These are phyloP conservation scores for Hipposideros armiger DNA, from an alignment of 2,113 vertebrate genomes.

Conservation along the genomic window DNA sequence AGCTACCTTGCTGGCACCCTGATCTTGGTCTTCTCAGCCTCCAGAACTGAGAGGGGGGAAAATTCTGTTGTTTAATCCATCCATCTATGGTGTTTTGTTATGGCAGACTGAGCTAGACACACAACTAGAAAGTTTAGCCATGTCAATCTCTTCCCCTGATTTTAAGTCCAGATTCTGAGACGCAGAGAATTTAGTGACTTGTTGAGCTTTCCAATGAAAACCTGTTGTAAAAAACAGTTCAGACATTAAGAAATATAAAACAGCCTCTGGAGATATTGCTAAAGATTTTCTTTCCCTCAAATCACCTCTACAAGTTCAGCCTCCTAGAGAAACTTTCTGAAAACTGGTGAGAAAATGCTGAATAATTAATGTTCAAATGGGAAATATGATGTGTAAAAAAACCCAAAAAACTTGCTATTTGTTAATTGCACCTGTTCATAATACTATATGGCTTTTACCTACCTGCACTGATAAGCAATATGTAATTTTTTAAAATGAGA, in stretches of 20 bases:
- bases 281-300: background rate
- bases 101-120: background rate
- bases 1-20: background rate
- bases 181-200: background rate
- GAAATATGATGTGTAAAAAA: background rate
- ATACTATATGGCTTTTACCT: background rate
- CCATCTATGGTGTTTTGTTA: background rate
- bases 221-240: background rate
- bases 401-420: background rate
- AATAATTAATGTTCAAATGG: background rate
- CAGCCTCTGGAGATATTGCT: background rate
- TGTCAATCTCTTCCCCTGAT: background rate
- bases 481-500: background rate
- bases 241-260: background rate
- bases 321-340: background rate
- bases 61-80: background rate
- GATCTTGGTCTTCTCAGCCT: background rate
- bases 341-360: background rate
- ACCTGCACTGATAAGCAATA: background rate
- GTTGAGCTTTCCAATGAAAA: background rate
- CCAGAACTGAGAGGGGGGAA: background rate
- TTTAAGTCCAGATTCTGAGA: background rate
- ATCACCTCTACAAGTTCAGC: background rate
- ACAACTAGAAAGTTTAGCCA: background rate
- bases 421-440: background rate